Evolutionary conservation across 2,113 vertebrate species (phyloP).

Genomic region (Ailurus styani): DNA sequence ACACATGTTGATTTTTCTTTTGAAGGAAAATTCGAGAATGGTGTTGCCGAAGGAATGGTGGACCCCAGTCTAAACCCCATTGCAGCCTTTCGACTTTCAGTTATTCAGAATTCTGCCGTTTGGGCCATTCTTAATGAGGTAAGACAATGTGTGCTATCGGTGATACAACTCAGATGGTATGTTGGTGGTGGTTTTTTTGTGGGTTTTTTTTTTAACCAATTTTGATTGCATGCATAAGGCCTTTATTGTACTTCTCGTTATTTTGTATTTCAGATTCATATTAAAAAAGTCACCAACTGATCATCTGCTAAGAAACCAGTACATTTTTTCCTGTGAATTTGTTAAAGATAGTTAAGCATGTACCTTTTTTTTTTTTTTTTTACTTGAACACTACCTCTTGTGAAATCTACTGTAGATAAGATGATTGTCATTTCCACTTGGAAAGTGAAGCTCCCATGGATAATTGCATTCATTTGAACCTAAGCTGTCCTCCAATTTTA

Average conservation of each 20-base stretch:
- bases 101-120: conserved; percentile 94
- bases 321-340: conserved; percentile 63
- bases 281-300: conserved; percentile 94
- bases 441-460: conserved; percentile 75
- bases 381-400: conserved; percentile 87
- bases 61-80: conserved; percentile 91
- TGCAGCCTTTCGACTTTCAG: conserved; percentile 90
- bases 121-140: conserved; percentile 99
- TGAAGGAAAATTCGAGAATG: conserved; percentile 94
- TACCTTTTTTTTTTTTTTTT: conserved; percentile 74
- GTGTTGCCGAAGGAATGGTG: conserved; percentile 91
- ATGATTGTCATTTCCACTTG: conserved; percentile 78
- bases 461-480: conserved; percentile 57
- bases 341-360: conserved; percentile 79
- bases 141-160: conserved; percentile 52
- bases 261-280: conserved; percentile 92
- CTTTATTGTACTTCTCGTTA: conserved; percentile 33
- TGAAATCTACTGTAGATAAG: conserved; percentile 94
- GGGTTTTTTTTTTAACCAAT: neutral
- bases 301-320: conserved; percentile 58
- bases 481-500: conserved; percentile 74
- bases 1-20: conserved; percentile 49
- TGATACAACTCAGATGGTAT: neutral
- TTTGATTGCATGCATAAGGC: neutral
- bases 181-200: neutral